phyloP scores from a whole-genome alignment of 2,888 invertebrate species.

The Zygaena filipendulae region DNA sequence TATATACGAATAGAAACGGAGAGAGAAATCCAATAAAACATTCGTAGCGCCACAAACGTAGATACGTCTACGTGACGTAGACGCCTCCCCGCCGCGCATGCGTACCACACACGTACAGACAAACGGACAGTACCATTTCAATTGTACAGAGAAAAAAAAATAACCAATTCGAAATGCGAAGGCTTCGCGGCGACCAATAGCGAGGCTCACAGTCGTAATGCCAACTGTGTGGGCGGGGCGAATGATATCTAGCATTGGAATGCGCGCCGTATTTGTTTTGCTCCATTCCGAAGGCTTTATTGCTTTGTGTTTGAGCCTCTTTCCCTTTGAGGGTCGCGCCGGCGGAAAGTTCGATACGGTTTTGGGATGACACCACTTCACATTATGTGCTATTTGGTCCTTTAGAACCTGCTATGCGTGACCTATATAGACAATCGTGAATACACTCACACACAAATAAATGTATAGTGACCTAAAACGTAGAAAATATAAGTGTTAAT shows the following conservation, averaged over 20 bases:
- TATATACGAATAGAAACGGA: slow-evolving; percentile 58
- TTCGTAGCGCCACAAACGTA: slow-evolving; percentile 54
- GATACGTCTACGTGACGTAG: slow-evolving; percentile 63
- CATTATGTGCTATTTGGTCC: slow-evolving; percentile 53
- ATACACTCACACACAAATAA: neutral
- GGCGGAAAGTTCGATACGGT: slow-evolving; percentile 59
- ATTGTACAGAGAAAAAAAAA: slow-evolving; percentile 64
- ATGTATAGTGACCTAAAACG: no score
- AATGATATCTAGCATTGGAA: slow-evolving; percentile 71
- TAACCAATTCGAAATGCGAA: slow-evolving; percentile 67
- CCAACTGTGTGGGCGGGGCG: slow-evolving; percentile 66
- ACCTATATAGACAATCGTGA: slow-evolving; percentile 23
- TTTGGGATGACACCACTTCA: slow-evolving; percentile 50
- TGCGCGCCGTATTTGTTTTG: slow-evolving; percentile 68
- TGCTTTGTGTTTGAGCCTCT: slow-evolving; percentile 60
- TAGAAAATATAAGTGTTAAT: no score
- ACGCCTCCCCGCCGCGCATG: slow-evolving; percentile 53
- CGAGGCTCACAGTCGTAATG: slow-evolving; percentile 64
- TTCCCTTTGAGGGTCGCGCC: slow-evolving; percentile 53
- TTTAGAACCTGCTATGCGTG: slow-evolving; percentile 33
- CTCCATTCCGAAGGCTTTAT: slow-evolving; percentile 62
- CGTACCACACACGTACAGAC: slow-evolving; percentile 47
- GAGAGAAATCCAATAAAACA: slow-evolving; percentile 64
- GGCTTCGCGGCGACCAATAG: slow-evolving; percentile 63
- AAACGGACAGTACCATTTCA: no score